Base-by-base conservation (phyloP, 2,797 vertebrate genomes). In the Anolis apletophallus region DNA sequence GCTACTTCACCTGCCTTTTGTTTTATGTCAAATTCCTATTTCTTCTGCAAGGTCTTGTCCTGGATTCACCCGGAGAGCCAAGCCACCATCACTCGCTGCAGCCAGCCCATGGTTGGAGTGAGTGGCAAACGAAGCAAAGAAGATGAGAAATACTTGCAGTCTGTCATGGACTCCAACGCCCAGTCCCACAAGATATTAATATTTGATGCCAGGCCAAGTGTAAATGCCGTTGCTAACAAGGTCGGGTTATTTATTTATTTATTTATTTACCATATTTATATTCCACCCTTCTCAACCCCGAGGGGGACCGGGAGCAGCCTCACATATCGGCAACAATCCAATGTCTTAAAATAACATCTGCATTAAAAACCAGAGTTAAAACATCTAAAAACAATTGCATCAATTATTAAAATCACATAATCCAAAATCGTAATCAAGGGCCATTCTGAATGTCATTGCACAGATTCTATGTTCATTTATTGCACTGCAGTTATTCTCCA, bases 141-240 rank as follows among this genome's bases (percentile, higher is more conserved):
- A 14, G 98, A 99, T 75, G 98, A 99, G 90, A 99, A 99, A 87
- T 98, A 98, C 90, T 98, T 99, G 88, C 99, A 99, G 90, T 96
- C 98, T 2, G 97, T 99, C 93, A 99, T 99, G 99, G 99, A 99
- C 67, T 98, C 98, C 74, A 99, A 99, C 17, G 99, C 99, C 76
- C 99, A 99, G 75, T 99, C 99, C n/a, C 98, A 99, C 94, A 99
- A 99, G 93, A 97, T 99, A 83, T 98, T 99, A 94, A 99, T 99
- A 94, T 99, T 99, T 73, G 98, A 99, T 92, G 98, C 98, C 54
- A 96, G 99, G 85, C 98, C 98, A 16, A 99, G 98, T 78, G 98
- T 98, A 89, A 99, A 99, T 52, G 98, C 99, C 52, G 97, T 98
- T 52, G 98, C 98, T 52, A 99, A 99, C 95, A 99, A 99, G 98